Conservation (phyloP, 1,140 invertebrate species). For the Drosophila lowei region DNA sequence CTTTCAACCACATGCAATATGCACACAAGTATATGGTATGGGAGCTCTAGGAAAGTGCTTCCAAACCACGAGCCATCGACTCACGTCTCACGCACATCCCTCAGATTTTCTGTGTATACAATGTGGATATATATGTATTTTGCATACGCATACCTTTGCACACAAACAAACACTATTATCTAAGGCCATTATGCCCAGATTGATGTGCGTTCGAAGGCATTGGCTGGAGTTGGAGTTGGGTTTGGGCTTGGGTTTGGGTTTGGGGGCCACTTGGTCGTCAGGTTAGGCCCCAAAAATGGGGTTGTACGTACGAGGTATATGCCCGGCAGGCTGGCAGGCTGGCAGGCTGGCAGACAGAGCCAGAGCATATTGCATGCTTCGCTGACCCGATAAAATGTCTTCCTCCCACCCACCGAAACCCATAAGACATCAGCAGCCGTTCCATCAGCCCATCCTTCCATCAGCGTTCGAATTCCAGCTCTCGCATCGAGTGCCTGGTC, state of each 20-base stretch:
- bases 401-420: neutral
- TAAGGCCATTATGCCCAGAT: conserved; percentile 70
- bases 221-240: conserved; percentile 15
- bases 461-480: neutral
- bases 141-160: conserved; percentile 66
- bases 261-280: too few species aligned
- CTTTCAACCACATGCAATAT: too few species aligned
- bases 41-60: too few species aligned
- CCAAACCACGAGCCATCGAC: too few species aligned
- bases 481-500: conserved; percentile 4
- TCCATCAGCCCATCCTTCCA: too few species aligned
- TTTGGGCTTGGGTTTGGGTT: too few species aligned
- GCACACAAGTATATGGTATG: too few species aligned
- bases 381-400: conserved; percentile 60
- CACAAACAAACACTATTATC: conserved; percentile 77
- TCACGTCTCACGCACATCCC: conserved; percentile 8
- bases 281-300: conserved; percentile 11
- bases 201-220: conserved; percentile 60
- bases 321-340: too few species aligned
- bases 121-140: conserved; percentile 60
- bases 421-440: neutral
- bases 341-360: neutral
- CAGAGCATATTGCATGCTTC: conserved; percentile 50
- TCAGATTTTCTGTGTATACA: conserved; percentile 23
- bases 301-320: too few species aligned